Evolutionary conservation across 2,888 invertebrate species (phyloP).

Genomic region (Andrena dorsata): DNA sequence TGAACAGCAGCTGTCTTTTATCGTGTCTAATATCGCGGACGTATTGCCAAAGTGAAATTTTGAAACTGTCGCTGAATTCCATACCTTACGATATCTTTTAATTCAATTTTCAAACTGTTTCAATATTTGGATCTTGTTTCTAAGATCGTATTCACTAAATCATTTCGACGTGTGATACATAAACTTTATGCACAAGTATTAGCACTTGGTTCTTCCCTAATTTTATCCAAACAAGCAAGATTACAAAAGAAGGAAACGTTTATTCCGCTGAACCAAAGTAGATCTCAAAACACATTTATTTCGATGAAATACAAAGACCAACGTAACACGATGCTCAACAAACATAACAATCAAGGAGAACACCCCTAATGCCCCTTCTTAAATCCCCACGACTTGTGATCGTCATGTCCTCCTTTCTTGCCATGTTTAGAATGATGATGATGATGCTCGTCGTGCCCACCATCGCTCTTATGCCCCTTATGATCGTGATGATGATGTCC

Average conservation of each 20-base stretch:
- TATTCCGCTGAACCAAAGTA: background rate
- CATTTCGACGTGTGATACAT: too few species aligned
- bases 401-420: slow-evolving; percentile 92
- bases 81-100: too few species aligned
- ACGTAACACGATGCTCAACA: slow-evolving; percentile 50
- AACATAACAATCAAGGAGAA: slow-evolving; percentile 51
- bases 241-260: slow-evolving; percentile 1
- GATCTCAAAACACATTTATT: slow-evolving; percentile 52
- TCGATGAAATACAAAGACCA: slow-evolving; percentile 50
- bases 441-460: slow-evolving; percentile 92
- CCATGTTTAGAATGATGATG: slow-evolving; percentile 89
- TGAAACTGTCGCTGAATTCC: background rate
- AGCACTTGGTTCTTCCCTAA: too few species aligned
- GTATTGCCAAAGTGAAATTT: slow-evolving; percentile 22
- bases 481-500: slow-evolving; percentile 93
- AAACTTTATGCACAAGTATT: too few species aligned
- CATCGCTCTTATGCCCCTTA: slow-evolving; percentile 92
- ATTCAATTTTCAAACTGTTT: too few species aligned
- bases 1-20: background rate
- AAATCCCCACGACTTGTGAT: slow-evolving; percentile 92
- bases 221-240: background rate
- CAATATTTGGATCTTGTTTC: too few species aligned
- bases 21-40: background rate
- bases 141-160: too few species aligned
- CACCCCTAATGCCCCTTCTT: slow-evolving; percentile 84